A percentile compares a stretch with the other conserved stretches of the same genome.
Conservation (phyloP, 2,113 vertebrate genomes). For the Callipepla squamata region DNA sequence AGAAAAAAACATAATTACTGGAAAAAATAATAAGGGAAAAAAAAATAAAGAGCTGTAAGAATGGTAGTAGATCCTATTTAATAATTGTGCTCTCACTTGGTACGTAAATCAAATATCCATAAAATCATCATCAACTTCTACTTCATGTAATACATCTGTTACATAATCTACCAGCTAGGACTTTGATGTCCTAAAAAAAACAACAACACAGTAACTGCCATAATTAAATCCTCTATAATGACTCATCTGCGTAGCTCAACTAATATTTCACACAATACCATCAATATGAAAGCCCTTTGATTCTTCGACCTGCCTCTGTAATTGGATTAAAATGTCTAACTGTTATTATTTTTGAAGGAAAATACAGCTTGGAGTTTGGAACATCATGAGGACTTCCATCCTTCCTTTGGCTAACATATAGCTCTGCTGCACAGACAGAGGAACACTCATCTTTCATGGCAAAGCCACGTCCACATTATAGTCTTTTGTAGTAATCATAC, state of each 20-base stretch:
- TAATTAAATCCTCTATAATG: constrained; percentile 63
- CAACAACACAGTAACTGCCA: constrained; percentile 39
- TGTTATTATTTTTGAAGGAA: constrained; percentile 11
- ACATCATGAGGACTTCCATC: not conserved
- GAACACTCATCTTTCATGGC: not conserved
- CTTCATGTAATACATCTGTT: constrained; percentile 24
- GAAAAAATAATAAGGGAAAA: not conserved
- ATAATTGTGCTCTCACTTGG: not conserved
- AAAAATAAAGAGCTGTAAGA: not conserved
- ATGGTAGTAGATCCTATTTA: not conserved
- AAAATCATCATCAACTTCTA: constrained; percentile 36
- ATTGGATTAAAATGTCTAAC: constrained; percentile 64
- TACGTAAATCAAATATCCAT: not conserved
- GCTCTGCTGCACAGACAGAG: accelerated
- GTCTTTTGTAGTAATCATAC: not conserved
- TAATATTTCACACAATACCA: constrained; percentile 51
- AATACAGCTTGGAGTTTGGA: not conserved
- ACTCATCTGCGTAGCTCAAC: constrained; percentile 48
- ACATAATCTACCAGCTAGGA: constrained; percentile 8
- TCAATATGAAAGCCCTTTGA: constrained; percentile 29
- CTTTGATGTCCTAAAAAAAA: constrained; percentile 47
- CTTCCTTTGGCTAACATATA: not conserved
- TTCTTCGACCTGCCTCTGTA: constrained; percentile 22
- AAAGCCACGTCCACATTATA: not conserved
- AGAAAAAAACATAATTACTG: constrained; percentile 1